Base-by-base conservation (phyloP, 2,113 vertebrate species). In the Cephalopholis sonnerati region DNA sequence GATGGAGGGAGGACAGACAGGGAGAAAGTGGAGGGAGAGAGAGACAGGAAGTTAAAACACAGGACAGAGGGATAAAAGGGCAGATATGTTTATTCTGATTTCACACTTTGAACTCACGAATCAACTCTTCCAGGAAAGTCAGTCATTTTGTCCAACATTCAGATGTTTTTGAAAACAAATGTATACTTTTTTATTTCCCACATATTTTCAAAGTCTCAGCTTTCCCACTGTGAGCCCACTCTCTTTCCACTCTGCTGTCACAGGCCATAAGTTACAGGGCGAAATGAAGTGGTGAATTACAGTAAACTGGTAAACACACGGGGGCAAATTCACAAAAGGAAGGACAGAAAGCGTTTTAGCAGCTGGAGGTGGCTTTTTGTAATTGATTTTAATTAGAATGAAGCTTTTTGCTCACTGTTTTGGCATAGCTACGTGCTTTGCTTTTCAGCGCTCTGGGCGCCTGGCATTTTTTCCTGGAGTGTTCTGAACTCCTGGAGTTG, bases 1-100 rank as follows among this genome's bases (percentile, higher is more conserved):
- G 87, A 91, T 81, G 78, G 81, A 86, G 50, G 70, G 65, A 74
- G 57, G 73, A 82, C 46, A 66, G 73, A 79, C 11, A 0, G 63
- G 36, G 63, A 83, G 77, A 87, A 72, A 41, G 77, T 85, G 44
- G 39, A 62, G 67, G 27, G 39, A 68, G 55, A 27, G 27, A 66
- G 27, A 69, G 53, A 71, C n/a, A 25, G 63, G 39, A 57, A 16
- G 59, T 54, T 0, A 61, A 63, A 65, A 11, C 16, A 57, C 24
- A 16, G 68, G 59, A 25, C 20, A 46, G 11, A 57, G 46, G 27
- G 8, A 65, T 54, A 3, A 69, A 64, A 67, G 25, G 50, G 29
- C 27, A 46, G 68, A 67, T n/a, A 39, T 0, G 7, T 36, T 73
- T 63, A 63, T 71, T 74, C 32, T 36, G 61, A 74, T 72, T 57